Evolutionary conservation across 2,113 vertebrate species (phyloP), one percentile per base, ranked within the genome.

Genomic region (Hystrix cristata): DNA sequence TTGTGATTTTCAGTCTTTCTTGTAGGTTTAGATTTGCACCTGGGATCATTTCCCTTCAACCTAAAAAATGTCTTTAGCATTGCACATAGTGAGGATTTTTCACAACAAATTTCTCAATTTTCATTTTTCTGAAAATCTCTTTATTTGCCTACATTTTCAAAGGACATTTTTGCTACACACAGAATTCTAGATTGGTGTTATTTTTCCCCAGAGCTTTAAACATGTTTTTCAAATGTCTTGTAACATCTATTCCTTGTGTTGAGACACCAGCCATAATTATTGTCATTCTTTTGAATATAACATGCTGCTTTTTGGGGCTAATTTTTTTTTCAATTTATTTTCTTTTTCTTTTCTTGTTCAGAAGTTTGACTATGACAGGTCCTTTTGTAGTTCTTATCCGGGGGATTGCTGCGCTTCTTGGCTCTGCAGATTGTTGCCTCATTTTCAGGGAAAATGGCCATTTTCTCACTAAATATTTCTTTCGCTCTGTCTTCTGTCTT

Each of bases 91-190:
- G 11, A 84, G 27, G 43, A 69, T 96, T 94, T 7, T 16, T 59
- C 46, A 38, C 4, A 81, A 62, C 53, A 14, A 43, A 79, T 57
- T 91, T 62, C 67, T 93, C 29, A 60, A 29, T n/a, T 72, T 72
- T 92, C 62, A 55, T 60, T 84, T 90, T 23, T 19, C 80, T 85
- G 14, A 72, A 80, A 90, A 86, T 64, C 38, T 67, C 46, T 92
- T 94, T 92, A 62, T 83, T 93, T 85, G 43, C 38, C 57, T 60
- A 9, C 4, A 19, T 85, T 59, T 78, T 90, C 67, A 46, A 55
- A 79, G 55, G 21, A 53, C 55, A 62, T 29, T 84, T 88, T 76
- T 92, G 53, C 53, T 84, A 34, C 53, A 10, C 31, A 71, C 2
- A 72, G 46, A 62, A 38, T 71, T 83, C 25, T 46, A 46, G 27